Percentiles rank a stretch among this genome's conserved stretches.
phyloP scores from a whole-genome alignment of 2,113 vertebrate genomes.

The Proteles cristata region DNA sequence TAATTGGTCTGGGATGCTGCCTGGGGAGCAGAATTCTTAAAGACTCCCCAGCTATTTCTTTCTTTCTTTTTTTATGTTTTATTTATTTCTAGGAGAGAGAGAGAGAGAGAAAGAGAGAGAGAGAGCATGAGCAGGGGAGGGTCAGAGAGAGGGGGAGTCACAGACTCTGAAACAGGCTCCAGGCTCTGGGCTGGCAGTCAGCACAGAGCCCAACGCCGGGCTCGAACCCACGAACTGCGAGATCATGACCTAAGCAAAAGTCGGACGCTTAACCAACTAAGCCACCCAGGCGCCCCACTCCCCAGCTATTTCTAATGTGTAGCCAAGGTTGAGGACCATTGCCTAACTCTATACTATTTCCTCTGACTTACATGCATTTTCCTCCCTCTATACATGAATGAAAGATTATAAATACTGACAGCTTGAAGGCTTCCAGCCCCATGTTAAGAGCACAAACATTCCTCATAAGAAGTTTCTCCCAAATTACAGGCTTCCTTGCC shows the following conservation, averaged over 20 bases:
- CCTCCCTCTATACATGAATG: neutral
- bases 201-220: too few species aligned
- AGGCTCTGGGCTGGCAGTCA: too few species aligned
- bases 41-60: neutral
- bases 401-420: neutral
- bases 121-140: too few species aligned
- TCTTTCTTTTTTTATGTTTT: too few species aligned
- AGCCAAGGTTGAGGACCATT: neutral
- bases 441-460: neutral
- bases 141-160: too few species aligned
- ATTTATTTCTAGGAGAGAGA: too few species aligned
- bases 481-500: neutral
- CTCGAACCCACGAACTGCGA: too few species aligned
- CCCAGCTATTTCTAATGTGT: neutral
- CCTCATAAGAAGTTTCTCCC: neutral
- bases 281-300: neutral
- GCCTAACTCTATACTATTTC: neutral
- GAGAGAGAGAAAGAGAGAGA: too few species aligned
- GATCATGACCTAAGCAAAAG: too few species aligned
- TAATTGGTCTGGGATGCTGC: neutral
- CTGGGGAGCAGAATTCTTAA: neutral
- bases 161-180: too few species aligned
- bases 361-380: constrained; percentile 15
- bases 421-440: neutral
- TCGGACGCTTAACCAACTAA: too few species aligned